Evolutionary conservation across 2,113 vertebrate species (phyloP).

Genomic region (Malurus elegans): DNA sequence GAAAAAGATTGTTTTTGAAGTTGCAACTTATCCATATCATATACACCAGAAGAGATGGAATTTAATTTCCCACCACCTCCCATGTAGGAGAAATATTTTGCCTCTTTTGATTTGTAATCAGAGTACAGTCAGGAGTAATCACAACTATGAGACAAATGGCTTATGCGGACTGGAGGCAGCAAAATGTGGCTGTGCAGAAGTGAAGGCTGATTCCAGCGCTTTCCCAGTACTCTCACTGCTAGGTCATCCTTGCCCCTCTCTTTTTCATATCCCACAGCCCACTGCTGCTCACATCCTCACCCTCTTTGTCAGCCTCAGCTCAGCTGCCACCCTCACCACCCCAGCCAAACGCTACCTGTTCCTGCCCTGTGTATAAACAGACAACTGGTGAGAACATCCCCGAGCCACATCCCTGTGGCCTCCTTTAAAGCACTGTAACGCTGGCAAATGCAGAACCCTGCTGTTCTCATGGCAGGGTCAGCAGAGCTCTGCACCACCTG

Average conservation of each 20-base stretch:
- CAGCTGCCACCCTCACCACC: rapidly evolving
- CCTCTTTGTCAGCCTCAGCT: background rate
- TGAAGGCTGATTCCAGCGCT: rapidly evolving
- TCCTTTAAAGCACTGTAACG: rapidly evolving
- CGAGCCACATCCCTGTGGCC: rapidly evolving
- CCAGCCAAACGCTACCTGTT: background rate
- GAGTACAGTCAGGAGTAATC: background rate
- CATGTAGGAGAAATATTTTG: background rate
- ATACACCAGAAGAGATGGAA: background rate
- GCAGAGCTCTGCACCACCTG: background rate
- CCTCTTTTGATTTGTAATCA: background rate
- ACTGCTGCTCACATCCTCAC: background rate
- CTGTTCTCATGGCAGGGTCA: background rate
- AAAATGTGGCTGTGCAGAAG: background rate
- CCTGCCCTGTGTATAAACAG: background rate
- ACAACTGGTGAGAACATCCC: background rate
- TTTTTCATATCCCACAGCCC: rapidly evolving
- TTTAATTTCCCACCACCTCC: background rate
- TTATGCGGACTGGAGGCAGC: background rate
- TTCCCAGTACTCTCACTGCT: background rate
- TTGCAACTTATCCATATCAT: background rate
- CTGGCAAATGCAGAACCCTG: background rate
- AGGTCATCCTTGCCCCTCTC: rapidly evolving
- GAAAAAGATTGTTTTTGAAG: background rate
- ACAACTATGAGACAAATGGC: rapidly evolving